Percentiles rank a stretch among this genome's conserved stretches.
Evolutionary conservation across 2,888 invertebrate genomes (phyloP).

Genomic region (Calephelis perditalis): DNA sequence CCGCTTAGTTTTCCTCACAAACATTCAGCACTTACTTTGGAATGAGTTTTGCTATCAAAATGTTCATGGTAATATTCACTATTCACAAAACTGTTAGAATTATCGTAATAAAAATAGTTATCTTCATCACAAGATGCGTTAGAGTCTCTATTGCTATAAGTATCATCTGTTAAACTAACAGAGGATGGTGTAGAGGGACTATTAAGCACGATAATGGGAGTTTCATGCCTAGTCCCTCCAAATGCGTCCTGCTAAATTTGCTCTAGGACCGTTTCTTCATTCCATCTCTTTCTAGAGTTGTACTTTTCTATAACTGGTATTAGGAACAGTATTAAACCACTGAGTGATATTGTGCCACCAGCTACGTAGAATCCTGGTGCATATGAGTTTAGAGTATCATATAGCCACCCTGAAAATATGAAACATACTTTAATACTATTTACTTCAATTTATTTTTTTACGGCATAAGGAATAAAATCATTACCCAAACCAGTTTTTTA

Average conservation of each 20-base stretch:
- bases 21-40: constrained; percentile 56
- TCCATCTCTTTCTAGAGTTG: constrained; percentile 39
- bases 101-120: constrained; percentile 44
- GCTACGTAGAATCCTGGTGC: constrained; percentile 93
- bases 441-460: too few species aligned
- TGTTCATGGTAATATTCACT: constrained; percentile 46
- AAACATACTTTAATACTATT: constrained; percentile 8
- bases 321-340: constrained; percentile 91
- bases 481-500: too few species aligned
- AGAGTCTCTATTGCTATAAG: constrained; percentile 69
- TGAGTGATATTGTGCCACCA: constrained; percentile 89
- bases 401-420: constrained; percentile 85
- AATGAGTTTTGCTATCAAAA: constrained; percentile 52
- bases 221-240: constrained; percentile 37
- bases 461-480: too few species aligned
- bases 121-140: constrained; percentile 58
- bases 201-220: constrained; percentile 61
- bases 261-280: constrained; percentile 51
- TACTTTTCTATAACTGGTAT: constrained; percentile 85
- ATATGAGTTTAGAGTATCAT: constrained; percentile 87
- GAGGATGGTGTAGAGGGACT: constrained; percentile 66
- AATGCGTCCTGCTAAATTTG: constrained; percentile 62
- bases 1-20: background rate
- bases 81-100: constrained; percentile 52
- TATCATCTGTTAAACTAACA: constrained; percentile 48